A percentile compares a stretch with the other conserved stretches of the same genome.
These are phyloP conservation scores for Cossypha niveicapilla DNA, from an alignment of 2,797 vertebrate species.

Conservation along the genomic window DNA sequence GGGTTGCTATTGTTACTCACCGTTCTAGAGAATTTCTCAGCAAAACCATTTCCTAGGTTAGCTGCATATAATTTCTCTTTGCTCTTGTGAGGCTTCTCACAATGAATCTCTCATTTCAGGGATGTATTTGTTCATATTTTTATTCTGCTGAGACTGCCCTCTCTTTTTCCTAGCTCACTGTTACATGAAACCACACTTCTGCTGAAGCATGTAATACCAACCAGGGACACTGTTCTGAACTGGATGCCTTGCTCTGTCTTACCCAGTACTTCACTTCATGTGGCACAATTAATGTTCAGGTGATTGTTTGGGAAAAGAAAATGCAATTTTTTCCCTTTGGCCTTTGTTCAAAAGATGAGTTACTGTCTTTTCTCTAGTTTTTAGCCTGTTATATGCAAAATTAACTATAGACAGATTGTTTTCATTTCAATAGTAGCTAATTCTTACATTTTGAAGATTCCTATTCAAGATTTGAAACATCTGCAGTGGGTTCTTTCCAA, in stretches of 20 bases:
- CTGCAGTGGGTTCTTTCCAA: not conserved
- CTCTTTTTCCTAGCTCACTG: not conserved
- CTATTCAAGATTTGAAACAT: not conserved
- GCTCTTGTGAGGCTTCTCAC: not conserved
- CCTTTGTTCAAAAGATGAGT: not conserved
- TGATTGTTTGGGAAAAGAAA: not conserved
- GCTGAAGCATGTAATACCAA: not conserved
- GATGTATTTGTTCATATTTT: not conserved
- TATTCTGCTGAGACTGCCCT: not conserved
- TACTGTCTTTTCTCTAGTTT: not conserved
- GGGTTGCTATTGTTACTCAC: not conserved
- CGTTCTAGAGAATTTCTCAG: not conserved
- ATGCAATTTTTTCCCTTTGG: not conserved
- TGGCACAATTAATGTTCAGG: not conserved
- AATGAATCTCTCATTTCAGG: not conserved
- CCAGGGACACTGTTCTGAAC: not conserved
- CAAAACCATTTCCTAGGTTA: not conserved
- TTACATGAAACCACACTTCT: not conserved
- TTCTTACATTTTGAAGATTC: not conserved
- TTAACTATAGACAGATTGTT: not conserved
- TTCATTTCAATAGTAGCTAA: not conserved
- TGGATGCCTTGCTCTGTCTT: accelerated
- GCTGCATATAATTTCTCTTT: not conserved
- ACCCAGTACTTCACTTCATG: not conserved
- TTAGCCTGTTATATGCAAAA: not conserved